These are phyloP conservation scores for Remorina albescens DNA, from an alignment of 2,797 vertebrate genomes.

Conservation along the genomic window DNA sequence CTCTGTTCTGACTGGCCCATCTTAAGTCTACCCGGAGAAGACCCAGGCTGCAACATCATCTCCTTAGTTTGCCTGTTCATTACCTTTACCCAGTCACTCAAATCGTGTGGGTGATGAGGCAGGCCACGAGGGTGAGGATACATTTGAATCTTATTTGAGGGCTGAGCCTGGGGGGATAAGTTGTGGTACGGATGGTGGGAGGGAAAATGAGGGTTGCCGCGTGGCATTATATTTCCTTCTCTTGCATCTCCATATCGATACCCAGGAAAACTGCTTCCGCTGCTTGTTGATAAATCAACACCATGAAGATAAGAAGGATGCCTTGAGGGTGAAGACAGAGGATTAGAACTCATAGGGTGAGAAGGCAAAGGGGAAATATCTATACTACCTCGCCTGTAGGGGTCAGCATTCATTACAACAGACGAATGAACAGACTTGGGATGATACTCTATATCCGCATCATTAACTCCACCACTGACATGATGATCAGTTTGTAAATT, in stretches of 20 bases:
- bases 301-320: conserved; percentile 81
- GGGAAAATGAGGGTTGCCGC: conserved; percentile 74
- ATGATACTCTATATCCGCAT: conserved; percentile 71
- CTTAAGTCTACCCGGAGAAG: conserved; percentile 78
- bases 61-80: conserved; percentile 82
- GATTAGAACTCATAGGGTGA: conserved; percentile 73
- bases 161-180: conserved; percentile 73
- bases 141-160: conserved; percentile 81
- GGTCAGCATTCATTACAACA: conserved; percentile 76
- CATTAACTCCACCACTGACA: conserved; percentile 58
- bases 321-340: conserved; percentile 81
- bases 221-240: conserved; percentile 76
- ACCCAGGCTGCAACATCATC: conserved; percentile 75
- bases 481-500: conserved; percentile 72
- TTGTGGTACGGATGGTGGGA: conserved; percentile 81
- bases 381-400: conserved; percentile 72
- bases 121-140: conserved; percentile 80
- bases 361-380: conserved; percentile 71
- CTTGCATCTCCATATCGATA: conserved; percentile 80
- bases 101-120: conserved; percentile 78
- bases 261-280: conserved; percentile 70
- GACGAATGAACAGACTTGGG: conserved; percentile 74
- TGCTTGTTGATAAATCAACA: conserved; percentile 76
- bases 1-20: conserved; percentile 78
- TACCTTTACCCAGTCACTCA: conserved; percentile 82